Conservation (phyloP, 2,113 vertebrate species). For the Glaucomys volans region DNA sequence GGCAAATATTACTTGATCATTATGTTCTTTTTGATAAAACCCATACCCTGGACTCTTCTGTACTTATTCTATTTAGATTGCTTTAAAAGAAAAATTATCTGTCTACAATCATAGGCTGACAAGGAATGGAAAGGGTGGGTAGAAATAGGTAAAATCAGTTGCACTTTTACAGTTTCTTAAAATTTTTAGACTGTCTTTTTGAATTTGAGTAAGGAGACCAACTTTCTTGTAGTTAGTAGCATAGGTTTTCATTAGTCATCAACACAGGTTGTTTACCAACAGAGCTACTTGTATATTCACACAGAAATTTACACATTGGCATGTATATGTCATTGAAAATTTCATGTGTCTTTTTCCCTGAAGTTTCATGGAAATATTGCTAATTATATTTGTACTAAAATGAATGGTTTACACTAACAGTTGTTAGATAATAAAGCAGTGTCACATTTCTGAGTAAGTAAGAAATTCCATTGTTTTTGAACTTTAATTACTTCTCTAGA, state of each 20-base stretch:
- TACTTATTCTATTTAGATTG: constrained; percentile 41
- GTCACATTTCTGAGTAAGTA: constrained; percentile 46
- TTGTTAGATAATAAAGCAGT: constrained; percentile 50
- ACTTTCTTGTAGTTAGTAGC: constrained; percentile 3
- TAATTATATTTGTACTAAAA: constrained; percentile 52
- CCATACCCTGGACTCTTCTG: background rate
- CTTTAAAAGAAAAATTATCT: constrained; percentile 40
- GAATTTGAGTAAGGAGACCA: constrained; percentile 57
- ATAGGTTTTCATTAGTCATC: constrained; percentile 20
- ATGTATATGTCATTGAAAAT: constrained; percentile 16
- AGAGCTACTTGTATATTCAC: background rate
- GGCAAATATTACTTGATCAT: constrained; percentile 21
- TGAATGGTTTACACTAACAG: background rate
- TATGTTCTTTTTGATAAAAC: constrained; percentile 47
- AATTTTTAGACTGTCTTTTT: constrained; percentile 32
- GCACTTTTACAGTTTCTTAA: constrained; percentile 26
- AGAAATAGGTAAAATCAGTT: constrained; percentile 54
- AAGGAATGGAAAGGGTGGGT: background rate
- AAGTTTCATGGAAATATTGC: background rate
- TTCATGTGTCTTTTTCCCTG: background rate
- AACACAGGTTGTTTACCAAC: background rate
- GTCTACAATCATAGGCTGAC: background rate
- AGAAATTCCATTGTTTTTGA: constrained; percentile 1
- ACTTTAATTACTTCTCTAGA: background rate
- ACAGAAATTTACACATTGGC: background rate